Base-by-base conservation (phyloP, 2,113 vertebrate genomes). In the Phylloscopus trochiloides region DNA sequence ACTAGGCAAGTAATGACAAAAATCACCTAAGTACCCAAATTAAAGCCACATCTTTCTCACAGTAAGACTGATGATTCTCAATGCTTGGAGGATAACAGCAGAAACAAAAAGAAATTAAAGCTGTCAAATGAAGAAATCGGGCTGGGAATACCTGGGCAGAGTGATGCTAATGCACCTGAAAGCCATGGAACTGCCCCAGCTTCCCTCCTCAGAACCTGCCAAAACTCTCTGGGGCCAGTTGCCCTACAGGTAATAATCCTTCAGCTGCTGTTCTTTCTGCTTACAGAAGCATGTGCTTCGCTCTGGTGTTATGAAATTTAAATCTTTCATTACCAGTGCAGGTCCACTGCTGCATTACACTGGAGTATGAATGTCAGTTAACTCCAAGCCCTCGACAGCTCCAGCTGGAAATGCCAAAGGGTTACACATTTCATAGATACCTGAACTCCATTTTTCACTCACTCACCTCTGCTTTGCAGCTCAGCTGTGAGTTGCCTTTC, bases 401-500 rank as follows among this genome's bases (percentile, higher is more conserved):
- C 90, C 50, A 70, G 94, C 88, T 94, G 86, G 79, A 92, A 96
- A 93, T 86, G 92, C 95, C 94, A 88, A 86, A 66, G 91, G 94
- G 68, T 70, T 77, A 47, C 29, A 66, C 75, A 67, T 77, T 86
- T 81, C 63, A 92, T 11, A 84, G 86, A 36, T 24, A 93, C 13
- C 94, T 29, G 32, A 92, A 94, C 81, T 77, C 81, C 63, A 83
- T 77, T 92, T 86, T 71, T 59, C 85, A 67, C 14, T 70, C 93
- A 77, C 97, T 97, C 98, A 99, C 99, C 98, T 98, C 98, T 98
- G 97, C 98, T 99, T 86, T 99, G 99, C 68, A 99, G 98, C 89
- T 99, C 99, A 38, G 98, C 98, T 92, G 98, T 98, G 68, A 99
- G 98, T 91, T 99, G 98, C 87, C 98, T 98, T 97, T 99, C 99